phyloP scores from a whole-genome alignment of 1,140 invertebrate species.

The Caligus rogercresseyi region DNA sequence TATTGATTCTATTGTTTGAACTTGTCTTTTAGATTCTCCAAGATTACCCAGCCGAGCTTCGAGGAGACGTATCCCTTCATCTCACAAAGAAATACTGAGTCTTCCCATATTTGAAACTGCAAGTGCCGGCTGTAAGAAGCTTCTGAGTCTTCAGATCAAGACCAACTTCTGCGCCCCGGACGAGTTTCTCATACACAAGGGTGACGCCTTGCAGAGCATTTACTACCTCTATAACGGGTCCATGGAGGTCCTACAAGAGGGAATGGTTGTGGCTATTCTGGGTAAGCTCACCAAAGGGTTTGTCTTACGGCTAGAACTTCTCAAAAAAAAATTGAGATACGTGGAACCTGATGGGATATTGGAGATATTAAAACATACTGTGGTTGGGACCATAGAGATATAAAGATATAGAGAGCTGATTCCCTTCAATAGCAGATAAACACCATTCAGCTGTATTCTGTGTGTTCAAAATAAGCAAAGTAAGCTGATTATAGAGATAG shows the following conservation, averaged over 20 bases:
- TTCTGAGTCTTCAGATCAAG: slow-evolving; percentile 70
- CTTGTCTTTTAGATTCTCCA: slow-evolving; percentile 54
- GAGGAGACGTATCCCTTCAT: slow-evolving; percentile 87
- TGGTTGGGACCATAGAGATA: no score
- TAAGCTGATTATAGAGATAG: no score
- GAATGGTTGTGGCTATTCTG: slow-evolving; percentile 93
- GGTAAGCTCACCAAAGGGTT: no score
- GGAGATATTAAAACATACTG: no score
- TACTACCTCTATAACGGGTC: slow-evolving; percentile 94
- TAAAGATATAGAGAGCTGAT: no score
- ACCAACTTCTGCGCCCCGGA: slow-evolving; percentile 88
- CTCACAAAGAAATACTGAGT: slow-evolving; percentile 82
- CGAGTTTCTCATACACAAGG: slow-evolving; percentile 88
- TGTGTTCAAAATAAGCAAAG: no score
- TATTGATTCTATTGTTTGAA: background rate
- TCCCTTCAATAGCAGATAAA: no score
- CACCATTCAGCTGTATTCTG: no score
- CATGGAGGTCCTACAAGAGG: slow-evolving; percentile 94
- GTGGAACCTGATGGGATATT: no score
- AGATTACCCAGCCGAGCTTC: slow-evolving; percentile 85
- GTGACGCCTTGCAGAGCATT: slow-evolving; percentile 85
- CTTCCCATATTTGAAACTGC: slow-evolving; percentile 82
- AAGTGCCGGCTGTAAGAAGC: slow-evolving; percentile 72
- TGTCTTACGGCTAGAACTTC: no score
- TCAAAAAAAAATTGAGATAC: no score